Evolutionary conservation across 2,113 vertebrate species (phyloP).

Genomic region (Gambusia holbrooki): DNA sequence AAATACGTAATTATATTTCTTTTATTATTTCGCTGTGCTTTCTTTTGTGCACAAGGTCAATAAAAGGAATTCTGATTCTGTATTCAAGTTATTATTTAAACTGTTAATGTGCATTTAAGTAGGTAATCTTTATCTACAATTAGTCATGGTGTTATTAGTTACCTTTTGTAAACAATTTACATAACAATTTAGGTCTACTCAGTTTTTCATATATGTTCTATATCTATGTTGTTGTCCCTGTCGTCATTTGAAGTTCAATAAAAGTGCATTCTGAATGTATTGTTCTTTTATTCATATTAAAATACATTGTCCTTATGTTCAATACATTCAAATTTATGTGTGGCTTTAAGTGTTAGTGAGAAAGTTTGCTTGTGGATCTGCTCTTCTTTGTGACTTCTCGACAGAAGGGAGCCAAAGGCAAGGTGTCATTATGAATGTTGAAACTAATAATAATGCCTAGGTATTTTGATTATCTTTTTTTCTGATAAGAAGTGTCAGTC

Average conservation of each 20-base stretch:
- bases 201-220: too few species aligned
- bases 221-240: too few species aligned
- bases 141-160: too few species aligned
- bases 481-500: too few species aligned
- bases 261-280: not conserved
- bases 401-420: not conserved
- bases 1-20: not conserved
- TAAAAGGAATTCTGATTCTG: too few species aligned
- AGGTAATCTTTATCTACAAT: too few species aligned
- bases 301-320: not conserved
- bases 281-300: not conserved
- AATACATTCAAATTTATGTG: not conserved
- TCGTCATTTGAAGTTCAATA: not conserved
- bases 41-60: too few species aligned
- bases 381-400: not conserved
- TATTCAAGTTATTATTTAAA: not conserved
- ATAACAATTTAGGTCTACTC: too few species aligned
- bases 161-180: too few species aligned
- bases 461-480: not conserved
- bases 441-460: not conserved
- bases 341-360: not conserved
- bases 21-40: too few species aligned
- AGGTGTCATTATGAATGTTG: not conserved
- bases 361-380: not conserved
- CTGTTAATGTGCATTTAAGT: too few species aligned